Conservation (phyloP, 2,113 vertebrate genomes). For the Manacus vitellinus region DNA sequence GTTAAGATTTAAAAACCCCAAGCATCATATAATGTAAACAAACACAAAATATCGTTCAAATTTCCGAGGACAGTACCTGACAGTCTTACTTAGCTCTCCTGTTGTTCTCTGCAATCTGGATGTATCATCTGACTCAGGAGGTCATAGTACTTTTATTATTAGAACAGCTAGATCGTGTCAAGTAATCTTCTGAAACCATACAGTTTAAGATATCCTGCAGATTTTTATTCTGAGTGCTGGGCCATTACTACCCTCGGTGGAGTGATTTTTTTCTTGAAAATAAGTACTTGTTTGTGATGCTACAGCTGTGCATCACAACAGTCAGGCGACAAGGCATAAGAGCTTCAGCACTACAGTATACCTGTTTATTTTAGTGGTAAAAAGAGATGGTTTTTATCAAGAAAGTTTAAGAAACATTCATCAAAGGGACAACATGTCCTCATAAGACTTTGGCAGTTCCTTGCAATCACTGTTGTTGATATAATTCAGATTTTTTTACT, state of each 20-base stretch:
- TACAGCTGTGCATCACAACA: background rate
- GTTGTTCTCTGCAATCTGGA: background rate
- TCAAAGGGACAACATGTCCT: background rate
- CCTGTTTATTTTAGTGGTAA: background rate
- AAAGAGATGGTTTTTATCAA: background rate
- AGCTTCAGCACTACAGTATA: background rate
- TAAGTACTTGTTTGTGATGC: background rate
- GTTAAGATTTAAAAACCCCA: background rate
- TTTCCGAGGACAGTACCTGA: background rate
- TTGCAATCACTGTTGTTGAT: background rate
- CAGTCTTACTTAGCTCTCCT: background rate
- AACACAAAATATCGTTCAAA: background rate
- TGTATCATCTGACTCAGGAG: background rate
- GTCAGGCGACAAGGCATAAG: background rate
- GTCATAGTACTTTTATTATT: background rate
- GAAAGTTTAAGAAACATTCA: background rate
- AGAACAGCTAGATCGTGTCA: background rate
- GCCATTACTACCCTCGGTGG: background rate
- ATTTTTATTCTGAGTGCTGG: background rate
- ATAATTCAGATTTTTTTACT: background rate
- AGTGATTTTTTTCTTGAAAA: background rate
- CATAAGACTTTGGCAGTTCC: background rate
- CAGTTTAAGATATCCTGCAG: background rate
- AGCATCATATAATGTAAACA: background rate
- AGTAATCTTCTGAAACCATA: background rate